Evolutionary conservation across 2,113 vertebrate genomes (phyloP), one percentile per base, ranked within the genome.

Genomic region (Ia io): DNA sequence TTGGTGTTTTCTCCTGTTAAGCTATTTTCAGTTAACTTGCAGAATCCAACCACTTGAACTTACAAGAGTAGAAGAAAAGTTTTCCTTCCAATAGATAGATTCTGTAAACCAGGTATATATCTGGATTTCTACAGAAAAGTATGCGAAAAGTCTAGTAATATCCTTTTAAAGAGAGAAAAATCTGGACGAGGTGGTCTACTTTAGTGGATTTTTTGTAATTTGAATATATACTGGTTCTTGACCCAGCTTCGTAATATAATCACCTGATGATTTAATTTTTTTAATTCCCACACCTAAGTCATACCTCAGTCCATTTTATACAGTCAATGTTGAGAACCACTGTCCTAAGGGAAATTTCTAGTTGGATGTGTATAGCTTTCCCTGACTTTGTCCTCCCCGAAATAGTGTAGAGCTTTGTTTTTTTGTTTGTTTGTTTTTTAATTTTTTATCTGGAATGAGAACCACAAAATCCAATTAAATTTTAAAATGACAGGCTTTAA

Each of bases 381-480:
- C 22, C 28, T 83, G 30, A 71, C 9, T 14, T 49, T 56, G 51
- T 37, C 28, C 7, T 88, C n/a, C 1, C 10, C 32, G 74, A 78
- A 47, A 35, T 40, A 61, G 9, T 67, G 5, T 59, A 25, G 9
- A 59, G 56, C 14, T 76, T 30, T 40, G 49, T 25, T 63, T 11
- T 92, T 47, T 49, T 9, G 18, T 40, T 74, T 9, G 40, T 71
- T 25, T 42, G 42, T 17, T 65, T 11, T 94, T 49, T 42, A 6
- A 14, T 70, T 74, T 89, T 86, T 37, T 2, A 89, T 59, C 37
- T 94, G 35, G 5, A 61, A 32, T 88, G 17, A 91, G 65, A 86
- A 88, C 40, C 37, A 78, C 8, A 71, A 90, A 88, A 76, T 9
- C 18, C 93, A 96, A 85, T 56, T 88, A 95, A 90, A 80, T 87